Evolutionary conservation across 1,140 invertebrate genomes (phyloP), one percentile per base, ranked within the genome.

Genomic region (Melanaphis sacchari): DNA sequence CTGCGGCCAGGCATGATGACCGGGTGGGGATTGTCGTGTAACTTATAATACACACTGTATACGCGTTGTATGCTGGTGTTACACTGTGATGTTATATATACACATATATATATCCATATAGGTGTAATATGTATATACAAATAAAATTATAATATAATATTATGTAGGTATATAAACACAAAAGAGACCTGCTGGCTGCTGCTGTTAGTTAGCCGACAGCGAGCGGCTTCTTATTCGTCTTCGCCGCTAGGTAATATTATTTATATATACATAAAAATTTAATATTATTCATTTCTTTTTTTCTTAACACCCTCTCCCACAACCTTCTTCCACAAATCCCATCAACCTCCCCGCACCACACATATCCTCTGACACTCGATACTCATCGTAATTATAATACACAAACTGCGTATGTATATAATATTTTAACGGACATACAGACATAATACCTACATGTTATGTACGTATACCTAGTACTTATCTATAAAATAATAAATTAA

Each of bases 341-440:
- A 59, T 59, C 9, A 59, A 59, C 54, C 54, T 59, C 59, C 59
- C 59, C 59, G 15, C 59, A 31, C 59, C 59, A 66, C 54, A 31
- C 26, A 24, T 15, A 15, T 11, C 31, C 31, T 21, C 31, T 21
- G 59, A 66, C 31, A 66, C 59, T 66, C 31, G 59, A n/a, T 66
- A 66, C 59, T 66, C 59, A n/a, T n/a, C 59, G 59, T 66, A 66
- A 66, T 66, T 66, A 66, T 66, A 66, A 66, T 66, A 66, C 59
- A 66, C 59, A 31, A 66, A 18, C 31, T 66, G 59, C 31, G 31
- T 18, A n/a, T 66, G 24, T 24, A n/a, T 66, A 66, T n/a, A 66
- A n/a, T n/a, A 66, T 66, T n/a, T 66, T 66, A 66, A 66, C 59
- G 31, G 24, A 59, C 54, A 59, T 59, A 52, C 41, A 9, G 46